Conservation (phyloP, 2,888 invertebrate species). For the Invenusta paracnida region DNA sequence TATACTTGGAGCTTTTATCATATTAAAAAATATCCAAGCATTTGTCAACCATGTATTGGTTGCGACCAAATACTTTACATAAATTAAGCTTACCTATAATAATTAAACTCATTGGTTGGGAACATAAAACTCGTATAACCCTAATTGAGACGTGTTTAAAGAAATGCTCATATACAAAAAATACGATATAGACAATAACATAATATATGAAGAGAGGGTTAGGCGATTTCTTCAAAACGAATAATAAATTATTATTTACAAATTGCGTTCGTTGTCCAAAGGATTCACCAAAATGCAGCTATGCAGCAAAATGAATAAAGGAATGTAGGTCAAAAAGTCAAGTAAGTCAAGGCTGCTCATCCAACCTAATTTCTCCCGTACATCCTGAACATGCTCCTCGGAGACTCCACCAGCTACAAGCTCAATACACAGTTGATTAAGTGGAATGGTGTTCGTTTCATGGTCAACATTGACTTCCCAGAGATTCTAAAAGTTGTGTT, state of each 20-base stretch:
- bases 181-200: too few species aligned
- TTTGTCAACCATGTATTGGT: too few species aligned
- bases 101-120: too few species aligned
- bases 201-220: too few species aligned
- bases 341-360: slow-evolving; percentile 53
- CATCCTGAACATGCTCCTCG: slow-evolving; percentile 52
- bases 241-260: neutral
- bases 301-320: slow-evolving; percentile 58
- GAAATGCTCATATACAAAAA: too few species aligned
- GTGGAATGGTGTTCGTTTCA: slow-evolving; percentile 52
- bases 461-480: slow-evolving; percentile 58
- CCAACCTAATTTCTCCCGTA: slow-evolving; percentile 52
- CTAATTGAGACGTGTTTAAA: too few species aligned
- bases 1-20: too few species aligned
- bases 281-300: slow-evolving; percentile 56
- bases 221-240: too few species aligned
- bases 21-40: too few species aligned
- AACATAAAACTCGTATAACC: too few species aligned
- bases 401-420: slow-evolving; percentile 57
- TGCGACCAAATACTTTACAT: too few species aligned
- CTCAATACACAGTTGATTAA: slow-evolving; percentile 55
- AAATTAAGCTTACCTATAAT: too few species aligned
- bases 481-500: slow-evolving; percentile 50
- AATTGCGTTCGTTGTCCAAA: slow-evolving; percentile 49
- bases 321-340: slow-evolving; percentile 58